Evolutionary conservation across 2,113 vertebrate genomes (phyloP), one percentile per base, ranked within the genome.

Genomic region (Apteryx mantelli): DNA sequence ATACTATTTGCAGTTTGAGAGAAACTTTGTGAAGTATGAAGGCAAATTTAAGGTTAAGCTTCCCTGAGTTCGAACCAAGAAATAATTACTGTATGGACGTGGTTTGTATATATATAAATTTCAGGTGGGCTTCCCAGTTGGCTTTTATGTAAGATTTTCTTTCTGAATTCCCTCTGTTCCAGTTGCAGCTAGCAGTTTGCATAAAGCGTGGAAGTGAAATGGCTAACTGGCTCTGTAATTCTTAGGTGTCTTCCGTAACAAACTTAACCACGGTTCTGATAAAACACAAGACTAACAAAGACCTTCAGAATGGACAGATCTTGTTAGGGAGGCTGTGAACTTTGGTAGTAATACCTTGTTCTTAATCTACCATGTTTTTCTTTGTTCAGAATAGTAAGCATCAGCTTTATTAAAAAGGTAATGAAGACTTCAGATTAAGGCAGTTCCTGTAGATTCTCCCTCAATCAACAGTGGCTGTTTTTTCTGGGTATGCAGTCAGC

Each of bases 351-450:
- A 4, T 1, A 7, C 4, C 50, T 18, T 70, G 32, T 3, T 63
- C 88, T 69, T 53, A 11, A 56, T 25, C 4, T 19, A 21, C 34
- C 13, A 2, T 5, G 25, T 78, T 63, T 56, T 24, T 65, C 56
- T 65, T 64, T 71, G 38, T 56, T 42, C 36, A 30, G 73, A 55
- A 30, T 3, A 52, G 34, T 26, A 24, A 86, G 53, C 16, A 13
- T 48, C 66, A 71, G 36, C 11, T 30, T 83, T 18, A 21, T 38
- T 16, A 12, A 38, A 46, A 44, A 48, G 0, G 0, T 58, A 6
- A 7, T 0, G 0, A 88, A 20, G 34, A 4, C 22, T 77, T 46
- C 16, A 7, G 1, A 0, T 25, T 14, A 36, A n/a, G 38, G 17
- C 21, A 11, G 32, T 71, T 82, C 19, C 46, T 48, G 32, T 22